Evolutionary conservation across 1,140 invertebrate genomes (phyloP).

Genomic region (Drosophila leontia): DNA sequence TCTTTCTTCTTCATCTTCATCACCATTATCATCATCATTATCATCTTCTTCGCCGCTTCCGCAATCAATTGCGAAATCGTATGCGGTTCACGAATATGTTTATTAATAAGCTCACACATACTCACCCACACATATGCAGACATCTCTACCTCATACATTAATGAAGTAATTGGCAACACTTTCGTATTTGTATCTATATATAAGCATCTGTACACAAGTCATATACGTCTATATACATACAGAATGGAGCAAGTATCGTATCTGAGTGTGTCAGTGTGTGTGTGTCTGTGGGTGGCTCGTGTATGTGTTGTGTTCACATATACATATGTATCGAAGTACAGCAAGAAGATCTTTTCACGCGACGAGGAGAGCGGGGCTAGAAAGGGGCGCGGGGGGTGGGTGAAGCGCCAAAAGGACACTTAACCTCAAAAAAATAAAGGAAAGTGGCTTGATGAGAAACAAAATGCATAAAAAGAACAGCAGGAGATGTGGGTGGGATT

Average conservation of each 20-base stretch:
- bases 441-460: constrained; percentile 69
- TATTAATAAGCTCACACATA: constrained; percentile 83
- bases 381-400: constrained; percentile 7
- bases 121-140: constrained; percentile 83
- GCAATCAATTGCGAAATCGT: constrained; percentile 46
- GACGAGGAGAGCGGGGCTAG: constrained; percentile 21
- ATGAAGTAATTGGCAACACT: constrained; percentile 84
- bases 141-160: constrained; percentile 83
- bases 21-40: neutral
- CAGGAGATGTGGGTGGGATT: constrained; percentile 22
- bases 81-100: constrained; percentile 42
- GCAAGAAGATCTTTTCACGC: constrained; percentile 80
- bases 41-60: constrained; percentile 14
- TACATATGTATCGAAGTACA: constrained; percentile 25
- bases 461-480: constrained; percentile 61
- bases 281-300: constrained; percentile 3
- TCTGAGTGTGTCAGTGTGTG: constrained; percentile 36
- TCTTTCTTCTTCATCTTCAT: constrained; percentile 22
- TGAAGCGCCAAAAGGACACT: constrained; percentile 78
- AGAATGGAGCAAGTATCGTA: constrained; percentile 62
- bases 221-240: constrained; percentile 72
- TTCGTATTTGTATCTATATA: constrained; percentile 69
- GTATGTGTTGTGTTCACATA: constrained; percentile 51
- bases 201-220: constrained; percentile 66
- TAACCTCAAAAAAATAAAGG: constrained; percentile 74